Conservation (phyloP, 1,140 invertebrate genomes). For the Drosophila melanogaster region Release_6_plus_ISO1_MT NT_033777.3:22665001-22665500, state of each 20-base stretch:
- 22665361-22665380: not conserved
- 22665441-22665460: too few relatives aligned
- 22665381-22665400: too few relatives aligned
- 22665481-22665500: not conserved
- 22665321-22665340: conserved; percentile 59
- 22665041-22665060: conserved; percentile 77
- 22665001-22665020: conserved; percentile 81
- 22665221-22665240: conserved; percentile 90
- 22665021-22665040: conserved; percentile 85
- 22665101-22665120: conserved; percentile 66
- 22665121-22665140: conserved; percentile 16
- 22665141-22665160: conserved; percentile 45
- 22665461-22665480: not conserved
- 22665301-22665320: conserved; percentile 38
- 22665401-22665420: too few relatives aligned
- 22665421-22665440: too few relatives aligned
- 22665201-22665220: conserved; percentile 85
- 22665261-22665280: conserved; percentile 89
- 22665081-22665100: conserved; percentile 83
- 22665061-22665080: conserved; percentile 57
- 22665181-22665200: conserved; percentile 61
- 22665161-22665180: conserved; percentile 56
- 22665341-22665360: conserved; percentile 1
- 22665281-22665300: conserved; percentile 21
- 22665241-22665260: conserved; percentile 90